A percentile compares a stretch with the other conserved stretches of the same genome.
Conservation (phyloP, 2,888 invertebrate genomes). For the Podabrus alpinus region DNA sequence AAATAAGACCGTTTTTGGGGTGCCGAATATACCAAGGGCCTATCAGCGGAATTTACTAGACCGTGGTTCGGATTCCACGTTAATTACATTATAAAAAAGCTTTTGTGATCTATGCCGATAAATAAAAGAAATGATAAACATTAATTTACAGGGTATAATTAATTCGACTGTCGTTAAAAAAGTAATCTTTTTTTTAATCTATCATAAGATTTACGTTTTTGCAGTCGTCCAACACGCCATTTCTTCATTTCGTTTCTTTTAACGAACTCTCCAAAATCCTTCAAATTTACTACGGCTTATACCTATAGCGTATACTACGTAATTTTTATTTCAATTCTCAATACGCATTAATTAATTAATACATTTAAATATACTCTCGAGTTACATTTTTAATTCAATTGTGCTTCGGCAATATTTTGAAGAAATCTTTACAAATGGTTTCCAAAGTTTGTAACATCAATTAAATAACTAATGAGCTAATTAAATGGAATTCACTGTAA, state of each 20-base stretch:
- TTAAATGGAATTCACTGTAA: conserved; percentile 60
- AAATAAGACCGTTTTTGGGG: too few species aligned
- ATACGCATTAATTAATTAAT: neutral
- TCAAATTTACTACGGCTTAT: neutral
- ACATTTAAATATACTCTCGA: neutral
- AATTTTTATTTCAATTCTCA: neutral
- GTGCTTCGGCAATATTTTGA: conserved; percentile 27
- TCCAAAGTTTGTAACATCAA: conserved; percentile 56
- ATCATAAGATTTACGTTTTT: neutral
- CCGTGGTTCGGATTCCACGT: neutral
- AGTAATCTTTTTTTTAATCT: neutral
- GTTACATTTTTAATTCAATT: conserved; percentile 23
- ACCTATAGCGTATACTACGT: neutral
- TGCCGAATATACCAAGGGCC: too few species aligned
- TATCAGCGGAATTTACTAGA: too few species aligned
- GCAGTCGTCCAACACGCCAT: neutral
- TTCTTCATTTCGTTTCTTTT: neutral
- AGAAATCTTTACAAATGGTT: conserved; percentile 30
- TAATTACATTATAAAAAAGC: neutral
- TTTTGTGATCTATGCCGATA: neutral
- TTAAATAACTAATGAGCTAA: conserved; percentile 60
- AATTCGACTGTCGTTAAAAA: neutral
- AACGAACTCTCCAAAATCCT: neutral
- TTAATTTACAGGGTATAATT: neutral
- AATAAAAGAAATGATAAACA: too few species aligned